A percentile compares a stretch with the other conserved stretches of the same genome.
Conservation (phyloP, 2,888 invertebrate genomes). For the Linhomoeus sp. region DNA sequence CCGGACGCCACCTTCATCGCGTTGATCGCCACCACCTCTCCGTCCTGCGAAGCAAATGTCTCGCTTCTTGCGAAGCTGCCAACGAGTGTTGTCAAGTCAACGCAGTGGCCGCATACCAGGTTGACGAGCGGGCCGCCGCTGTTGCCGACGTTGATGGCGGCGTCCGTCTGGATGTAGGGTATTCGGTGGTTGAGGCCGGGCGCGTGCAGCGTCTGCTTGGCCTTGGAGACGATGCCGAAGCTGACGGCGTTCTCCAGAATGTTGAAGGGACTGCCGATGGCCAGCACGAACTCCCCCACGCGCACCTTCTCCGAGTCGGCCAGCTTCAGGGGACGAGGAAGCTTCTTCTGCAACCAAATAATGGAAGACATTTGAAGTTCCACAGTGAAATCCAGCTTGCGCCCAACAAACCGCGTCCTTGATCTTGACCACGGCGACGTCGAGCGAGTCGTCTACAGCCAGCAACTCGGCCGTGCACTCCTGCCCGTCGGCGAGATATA, state of each 20-base stretch:
- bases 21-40: slow-evolving; percentile 80
- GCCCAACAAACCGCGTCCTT: no score
- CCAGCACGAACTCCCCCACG: slow-evolving; percentile 74
- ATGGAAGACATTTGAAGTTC: no score
- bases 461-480: no score
- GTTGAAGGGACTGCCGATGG: slow-evolving; percentile 63
- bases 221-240: slow-evolving; percentile 29
- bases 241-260: slow-evolving; percentile 75
- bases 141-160: slow-evolving; percentile 87
- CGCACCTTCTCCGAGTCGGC: slow-evolving; percentile 54
- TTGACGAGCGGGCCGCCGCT: slow-evolving; percentile 85
- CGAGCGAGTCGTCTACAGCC: no score
- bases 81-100: not conserved
- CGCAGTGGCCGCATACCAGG: slow-evolving; percentile 32
- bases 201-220: not conserved
- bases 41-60: slow-evolving; percentile 41
- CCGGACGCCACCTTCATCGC: slow-evolving; percentile 62
- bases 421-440: no score
- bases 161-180: slow-evolving; percentile 73
- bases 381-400: no score
- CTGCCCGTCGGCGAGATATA: no score
- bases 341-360: no score
- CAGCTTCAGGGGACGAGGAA: slow-evolving; percentile 52
- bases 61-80: not conserved
- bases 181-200: slow-evolving; percentile 25